phyloP scores from a whole-genome alignment of 2,888 invertebrate species.

The Nemotelus pantherinus region DNA sequence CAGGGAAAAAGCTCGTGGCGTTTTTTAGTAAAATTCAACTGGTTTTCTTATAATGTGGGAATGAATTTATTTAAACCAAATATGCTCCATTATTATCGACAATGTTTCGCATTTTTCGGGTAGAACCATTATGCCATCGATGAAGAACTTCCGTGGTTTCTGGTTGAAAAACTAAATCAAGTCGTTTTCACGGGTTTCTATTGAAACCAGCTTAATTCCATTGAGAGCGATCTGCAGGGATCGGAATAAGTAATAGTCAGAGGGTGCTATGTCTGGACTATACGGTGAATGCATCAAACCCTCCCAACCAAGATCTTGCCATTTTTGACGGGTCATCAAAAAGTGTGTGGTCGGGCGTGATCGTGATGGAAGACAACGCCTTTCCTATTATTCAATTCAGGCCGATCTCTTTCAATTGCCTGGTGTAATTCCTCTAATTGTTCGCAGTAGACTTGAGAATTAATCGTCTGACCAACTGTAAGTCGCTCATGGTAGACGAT shows the following conservation, averaged over 20 bases:
- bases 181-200: slow-evolving; percentile 52
- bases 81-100: slow-evolving; percentile 37
- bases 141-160: slow-evolving; percentile 52
- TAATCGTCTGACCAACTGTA: not conserved
- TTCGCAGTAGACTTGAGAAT: slow-evolving; percentile 47
- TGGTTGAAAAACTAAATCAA: slow-evolving; percentile 52
- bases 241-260: slow-evolving; percentile 52
- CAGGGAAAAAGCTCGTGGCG: no score
- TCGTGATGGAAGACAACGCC: slow-evolving; percentile 48
- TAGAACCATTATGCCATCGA: slow-evolving; percentile 48
- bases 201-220: slow-evolving; percentile 51
- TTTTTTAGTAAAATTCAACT: no score
- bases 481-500: not conserved
- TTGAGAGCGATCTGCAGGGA: slow-evolving; percentile 51
- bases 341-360: slow-evolving; percentile 42
- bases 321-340: slow-evolving; percentile 52
- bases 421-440: slow-evolving; percentile 45
- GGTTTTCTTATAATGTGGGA: no score
- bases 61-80: no score
- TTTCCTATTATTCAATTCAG: slow-evolving; percentile 43
- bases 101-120: slow-evolving; percentile 39
- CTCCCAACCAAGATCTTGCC: slow-evolving; percentile 53
- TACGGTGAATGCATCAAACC: slow-evolving; percentile 54
- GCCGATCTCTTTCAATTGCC: slow-evolving; percentile 21
- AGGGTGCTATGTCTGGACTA: slow-evolving; percentile 52